These are phyloP conservation scores for Eristalinus sepulchralis DNA, from an alignment of 2,888 invertebrate genomes.

Conservation along the genomic window DNA sequence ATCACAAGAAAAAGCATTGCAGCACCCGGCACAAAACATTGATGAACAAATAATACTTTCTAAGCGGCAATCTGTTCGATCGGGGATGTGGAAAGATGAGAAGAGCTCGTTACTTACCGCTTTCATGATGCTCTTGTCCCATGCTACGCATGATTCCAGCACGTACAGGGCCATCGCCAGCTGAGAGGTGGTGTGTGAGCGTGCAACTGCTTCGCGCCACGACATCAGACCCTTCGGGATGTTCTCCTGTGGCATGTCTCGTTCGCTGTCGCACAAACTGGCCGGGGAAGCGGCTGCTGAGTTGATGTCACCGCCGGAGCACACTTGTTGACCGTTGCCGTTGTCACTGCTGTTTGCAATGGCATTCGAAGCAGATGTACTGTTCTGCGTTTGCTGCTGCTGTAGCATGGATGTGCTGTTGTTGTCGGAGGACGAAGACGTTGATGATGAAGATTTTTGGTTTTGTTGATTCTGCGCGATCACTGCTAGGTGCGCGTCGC, in stretches of 20 bases:
- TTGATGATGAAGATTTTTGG: slow-evolving; percentile 73
- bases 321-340: slow-evolving; percentile 64
- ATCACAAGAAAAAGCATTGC: slow-evolving; percentile 45
- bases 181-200: slow-evolving; percentile 93
- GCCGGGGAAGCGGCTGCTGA: slow-evolving; percentile 76
- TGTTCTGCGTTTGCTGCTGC: slow-evolving; percentile 77
- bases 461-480: slow-evolving; percentile 82
- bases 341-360: slow-evolving; percentile 78
- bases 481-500: slow-evolving; percentile 85
- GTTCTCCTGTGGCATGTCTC: slow-evolving; percentile 79
- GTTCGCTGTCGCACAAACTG: slow-evolving; percentile 80
- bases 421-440: slow-evolving; percentile 78
- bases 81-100: slow-evolving; percentile 1
- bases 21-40: slow-evolving; percentile 47
- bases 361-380: slow-evolving; percentile 76
- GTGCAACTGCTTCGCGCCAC: slow-evolving; percentile 94
- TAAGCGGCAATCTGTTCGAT: slow-evolving; percentile 36
- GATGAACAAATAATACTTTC: slow-evolving; percentile 27
- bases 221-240: slow-evolving; percentile 85
- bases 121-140: slow-evolving; percentile 99
- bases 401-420: slow-evolving; percentile 79
- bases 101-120: slow-evolving; percentile 88
- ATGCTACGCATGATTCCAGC: slow-evolving; percentile 95
- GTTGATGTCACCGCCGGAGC: slow-evolving; percentile 56
- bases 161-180: slow-evolving; percentile 94